Conservation (phyloP, 2,113 vertebrate species). For the Meriones unguiculatus region DNA sequence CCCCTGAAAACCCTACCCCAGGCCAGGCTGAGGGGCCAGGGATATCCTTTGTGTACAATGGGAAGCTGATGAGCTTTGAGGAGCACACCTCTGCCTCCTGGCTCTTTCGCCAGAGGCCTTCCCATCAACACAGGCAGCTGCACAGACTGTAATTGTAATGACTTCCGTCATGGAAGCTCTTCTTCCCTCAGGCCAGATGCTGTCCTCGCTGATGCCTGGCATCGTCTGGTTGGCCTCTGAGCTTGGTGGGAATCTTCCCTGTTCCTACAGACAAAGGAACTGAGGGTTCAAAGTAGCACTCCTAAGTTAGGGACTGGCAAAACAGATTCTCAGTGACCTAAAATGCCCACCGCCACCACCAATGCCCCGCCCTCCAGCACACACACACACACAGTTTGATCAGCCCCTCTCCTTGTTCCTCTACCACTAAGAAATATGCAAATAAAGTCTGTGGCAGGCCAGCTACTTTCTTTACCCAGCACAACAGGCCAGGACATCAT, state of each 20-base stretch:
- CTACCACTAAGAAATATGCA: conserved; percentile 21
- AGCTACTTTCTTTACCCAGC: background rate
- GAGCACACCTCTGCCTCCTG: background rate
- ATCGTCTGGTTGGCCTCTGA: background rate
- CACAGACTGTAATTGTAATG: background rate
- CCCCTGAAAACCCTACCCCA: background rate
- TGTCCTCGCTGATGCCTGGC: background rate
- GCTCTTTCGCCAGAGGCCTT: background rate
- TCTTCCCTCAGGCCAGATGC: background rate
- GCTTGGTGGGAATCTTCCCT: background rate
- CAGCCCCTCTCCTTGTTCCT: background rate
- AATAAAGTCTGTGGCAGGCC: background rate
- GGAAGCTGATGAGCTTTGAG: background rate
- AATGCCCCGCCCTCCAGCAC: no score
- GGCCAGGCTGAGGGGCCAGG: background rate
- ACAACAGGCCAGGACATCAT: background rate
- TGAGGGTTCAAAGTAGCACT: background rate
- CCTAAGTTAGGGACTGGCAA: background rate
- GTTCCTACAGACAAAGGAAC: background rate
- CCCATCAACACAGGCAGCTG: background rate
- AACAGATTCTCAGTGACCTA: background rate
- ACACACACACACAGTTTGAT: background rate
- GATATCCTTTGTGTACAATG: background rate
- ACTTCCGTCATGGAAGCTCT: background rate
- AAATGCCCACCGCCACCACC: background rate